Conservation (phyloP, 2,888 invertebrate species). For the Cosmia pyralina region DNA sequence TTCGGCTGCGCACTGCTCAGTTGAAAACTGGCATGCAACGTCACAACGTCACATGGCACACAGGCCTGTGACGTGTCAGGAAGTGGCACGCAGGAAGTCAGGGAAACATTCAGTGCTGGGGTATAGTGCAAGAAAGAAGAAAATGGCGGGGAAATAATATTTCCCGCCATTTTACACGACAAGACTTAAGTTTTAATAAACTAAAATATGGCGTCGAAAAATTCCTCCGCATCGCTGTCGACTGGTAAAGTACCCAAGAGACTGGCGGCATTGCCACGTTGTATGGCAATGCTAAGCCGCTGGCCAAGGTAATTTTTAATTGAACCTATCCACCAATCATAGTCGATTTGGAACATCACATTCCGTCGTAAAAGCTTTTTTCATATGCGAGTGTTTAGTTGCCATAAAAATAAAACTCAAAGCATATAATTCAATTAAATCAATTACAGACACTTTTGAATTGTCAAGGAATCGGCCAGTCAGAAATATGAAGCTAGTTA, state of each 20-base stretch:
- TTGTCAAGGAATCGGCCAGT: too few relatives aligned
- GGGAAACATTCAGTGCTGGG: constrained; percentile 76
- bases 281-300: too few relatives aligned
- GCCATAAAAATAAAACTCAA: neutral
- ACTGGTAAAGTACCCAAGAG: too few relatives aligned
- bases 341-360: neutral
- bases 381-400: neutral
- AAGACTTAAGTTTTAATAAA: neutral
- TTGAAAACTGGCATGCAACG: constrained; percentile 65
- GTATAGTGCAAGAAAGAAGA: constrained; percentile 61
- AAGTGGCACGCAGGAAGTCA: constrained; percentile 84
- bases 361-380: neutral
- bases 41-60: constrained; percentile 76
- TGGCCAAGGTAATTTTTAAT: too few relatives aligned
- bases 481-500: too few relatives aligned
- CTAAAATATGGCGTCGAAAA: too few relatives aligned
- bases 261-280: too few relatives aligned
- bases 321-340: too few relatives aligned
- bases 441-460: too few relatives aligned
- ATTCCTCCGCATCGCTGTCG: too few relatives aligned
- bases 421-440: too few relatives aligned
- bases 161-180: neutral
- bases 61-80: constrained; percentile 84
- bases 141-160: constrained; percentile 40
- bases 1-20: constrained; percentile 54